Evolutionary conservation across 2,797 vertebrate species (phyloP), one percentile per base, ranked within the genome.

Genomic region (Girardinus metallicus): DNA sequence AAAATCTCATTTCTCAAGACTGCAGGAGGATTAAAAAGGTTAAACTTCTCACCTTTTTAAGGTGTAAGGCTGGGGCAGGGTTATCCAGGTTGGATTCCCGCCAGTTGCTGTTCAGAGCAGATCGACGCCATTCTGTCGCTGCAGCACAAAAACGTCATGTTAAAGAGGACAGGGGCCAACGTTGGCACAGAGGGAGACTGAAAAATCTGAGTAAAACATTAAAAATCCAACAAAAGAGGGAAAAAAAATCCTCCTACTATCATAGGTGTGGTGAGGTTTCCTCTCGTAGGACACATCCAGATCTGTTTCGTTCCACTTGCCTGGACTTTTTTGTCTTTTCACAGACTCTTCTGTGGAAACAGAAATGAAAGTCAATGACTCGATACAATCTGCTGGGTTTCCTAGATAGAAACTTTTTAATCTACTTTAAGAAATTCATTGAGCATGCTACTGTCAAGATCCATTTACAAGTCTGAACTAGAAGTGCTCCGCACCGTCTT

Each of bases 301-400:
- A 86, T 99, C 97, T 0, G 97, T 97, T 87, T 99, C 97, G 0
- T 97, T 98, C 98, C 98, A 99, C 86, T 93, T 96, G 51, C 91
- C 75, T 0, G 95, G 92, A 2, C 51, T 88, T 77, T 96, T 97
- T 44, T 96, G 95, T 34, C 90, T 91, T 53, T 96, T 93, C 75
- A 86, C 44, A 2, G 85, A 80, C 66, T 98, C 97, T 1, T 98
- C 97, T 98, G 43, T 46, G 84, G 13, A 11, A n/a, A 31, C 46
- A 23, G 15, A 23, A 16, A 51, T 31, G 60, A 16, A 53, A 53
- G 21, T 23, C 49, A 23, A 8, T 7, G 6, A 23, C 49, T 23
- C 21, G 2, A 51, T 53, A 53, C 8, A 53, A 10, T 53, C 49
- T 53, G 49, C 21, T 53, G 49, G 49, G 49, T 53, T 53, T 53